phyloP scores from a whole-genome alignment of 2,797 vertebrate genomes.

The Petrocephalus sullivani region DNA sequence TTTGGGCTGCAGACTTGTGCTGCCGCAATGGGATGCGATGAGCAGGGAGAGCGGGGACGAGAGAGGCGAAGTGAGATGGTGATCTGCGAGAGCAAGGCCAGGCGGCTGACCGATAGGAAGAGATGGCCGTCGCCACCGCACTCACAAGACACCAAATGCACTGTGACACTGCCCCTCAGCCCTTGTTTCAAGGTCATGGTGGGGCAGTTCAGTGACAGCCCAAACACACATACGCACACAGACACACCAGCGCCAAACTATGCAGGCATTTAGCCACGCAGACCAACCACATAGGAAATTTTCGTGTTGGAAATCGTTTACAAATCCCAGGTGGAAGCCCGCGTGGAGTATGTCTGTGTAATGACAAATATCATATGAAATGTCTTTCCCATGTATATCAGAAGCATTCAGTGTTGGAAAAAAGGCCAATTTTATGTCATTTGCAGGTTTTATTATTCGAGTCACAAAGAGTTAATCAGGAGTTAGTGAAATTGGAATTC shows the following conservation, averaged over 20 bases:
- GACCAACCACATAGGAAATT: neutral
- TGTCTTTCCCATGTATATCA: neutral
- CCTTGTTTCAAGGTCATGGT: conserved; percentile 59
- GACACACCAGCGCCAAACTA: neutral
- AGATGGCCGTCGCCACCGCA: conserved; percentile 60
- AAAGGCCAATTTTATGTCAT: neutral
- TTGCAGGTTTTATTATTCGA: neutral
- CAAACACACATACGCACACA: conserved; percentile 25
- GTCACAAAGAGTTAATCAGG: neutral
- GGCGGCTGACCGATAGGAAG: conserved; percentile 61
- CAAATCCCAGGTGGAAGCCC: neutral
- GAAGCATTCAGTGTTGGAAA: neutral
- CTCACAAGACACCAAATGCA: conserved; percentile 63
- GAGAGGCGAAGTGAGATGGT: conserved; percentile 47
- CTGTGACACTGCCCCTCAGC: conserved; percentile 72
- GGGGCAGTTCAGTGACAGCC: conserved; percentile 50
- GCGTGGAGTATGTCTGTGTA: neutral
- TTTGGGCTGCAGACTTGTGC: neutral
- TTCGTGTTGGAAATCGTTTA: neutral
- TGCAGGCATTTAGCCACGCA: neutral
- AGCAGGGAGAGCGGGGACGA: conserved; percentile 5
- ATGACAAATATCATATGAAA: neutral
- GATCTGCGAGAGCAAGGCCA: conserved; percentile 58
- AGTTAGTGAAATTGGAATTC: neutral
- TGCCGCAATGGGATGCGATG: conserved; percentile 18